These are phyloP conservation scores for Chrysolina haemoptera DNA, from an alignment of 2,888 invertebrate species.

Conservation along the genomic window DNA sequence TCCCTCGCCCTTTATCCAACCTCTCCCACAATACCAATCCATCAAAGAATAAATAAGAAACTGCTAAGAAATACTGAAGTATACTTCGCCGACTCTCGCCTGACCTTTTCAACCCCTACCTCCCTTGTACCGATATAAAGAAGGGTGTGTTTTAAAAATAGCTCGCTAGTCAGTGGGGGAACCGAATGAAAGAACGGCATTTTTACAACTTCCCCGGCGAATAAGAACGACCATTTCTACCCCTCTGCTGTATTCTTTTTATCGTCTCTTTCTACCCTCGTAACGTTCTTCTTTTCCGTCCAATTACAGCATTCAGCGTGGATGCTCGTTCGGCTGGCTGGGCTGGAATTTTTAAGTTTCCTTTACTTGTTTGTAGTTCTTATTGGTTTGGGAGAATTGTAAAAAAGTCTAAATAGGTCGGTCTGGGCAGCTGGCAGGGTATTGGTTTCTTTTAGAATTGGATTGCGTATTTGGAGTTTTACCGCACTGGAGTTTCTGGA, in stretches of 20 bases:
- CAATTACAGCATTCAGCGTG: conserved; percentile 50
- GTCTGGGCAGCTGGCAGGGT: conserved; percentile 28
- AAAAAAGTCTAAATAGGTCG: conserved; percentile 36
- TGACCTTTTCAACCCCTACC: conserved; percentile 42
- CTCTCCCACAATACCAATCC: not conserved
- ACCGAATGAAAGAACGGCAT: conserved; percentile 57
- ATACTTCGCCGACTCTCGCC: conserved; percentile 3
- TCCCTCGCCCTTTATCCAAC: conserved; percentile 3
- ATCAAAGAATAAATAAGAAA: conserved; percentile 38
- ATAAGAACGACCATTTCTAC: conserved; percentile 58
- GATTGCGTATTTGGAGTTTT: conserved; percentile 8
- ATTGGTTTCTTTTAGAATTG: conserved; percentile 13
- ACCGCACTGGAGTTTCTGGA: not conserved
- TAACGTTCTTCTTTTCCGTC: conserved; percentile 56
- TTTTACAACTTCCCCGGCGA: conserved; percentile 58
- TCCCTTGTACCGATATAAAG: conserved; percentile 44
- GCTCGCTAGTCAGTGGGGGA: conserved; percentile 50
- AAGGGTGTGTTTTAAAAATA: conserved; percentile 61
- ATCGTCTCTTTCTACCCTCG: conserved; percentile 53
- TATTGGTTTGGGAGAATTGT: conserved; percentile 47
- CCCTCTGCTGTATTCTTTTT: conserved; percentile 53
- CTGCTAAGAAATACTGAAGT: conserved; percentile 39
- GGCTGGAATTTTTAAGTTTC: conserved; percentile 48
- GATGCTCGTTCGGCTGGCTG: conserved; percentile 34
- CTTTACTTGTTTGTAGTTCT: conserved; percentile 42